These are phyloP conservation scores for Pelosia muscerda DNA, from an alignment of 2,888 invertebrate genomes.

Conservation along the genomic window DNA sequence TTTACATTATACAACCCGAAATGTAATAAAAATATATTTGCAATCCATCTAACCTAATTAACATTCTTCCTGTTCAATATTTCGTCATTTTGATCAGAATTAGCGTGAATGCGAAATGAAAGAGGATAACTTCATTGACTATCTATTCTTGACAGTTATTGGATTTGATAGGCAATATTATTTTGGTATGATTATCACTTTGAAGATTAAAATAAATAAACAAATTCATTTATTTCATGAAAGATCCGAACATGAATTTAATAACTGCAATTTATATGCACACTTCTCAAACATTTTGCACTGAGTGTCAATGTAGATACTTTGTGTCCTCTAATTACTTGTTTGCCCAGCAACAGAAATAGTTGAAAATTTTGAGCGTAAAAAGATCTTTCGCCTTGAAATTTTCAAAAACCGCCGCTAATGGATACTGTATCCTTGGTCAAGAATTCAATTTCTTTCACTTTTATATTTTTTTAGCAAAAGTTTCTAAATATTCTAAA, in stretches of 20 bases:
- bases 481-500: background rate
- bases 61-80: slow-evolving; percentile 11
- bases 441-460: background rate
- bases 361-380: background rate
- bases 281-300: too few relatives aligned
- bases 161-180: background rate
- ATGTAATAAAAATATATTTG: slow-evolving; percentile 18
- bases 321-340: background rate
- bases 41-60: slow-evolving; percentile 17
- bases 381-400: background rate
- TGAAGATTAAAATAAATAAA: background rate
- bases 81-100: slow-evolving; percentile 4
- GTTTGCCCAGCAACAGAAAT: background rate
- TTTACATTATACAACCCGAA: slow-evolving; percentile 2
- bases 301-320: too few relatives aligned
- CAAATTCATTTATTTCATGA: background rate
- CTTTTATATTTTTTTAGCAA: background rate
- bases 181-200: background rate
- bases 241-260: too few relatives aligned
- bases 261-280: too few relatives aligned
- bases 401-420: background rate
- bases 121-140: background rate
- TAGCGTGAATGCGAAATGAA: slow-evolving; percentile 1
- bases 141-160: background rate
- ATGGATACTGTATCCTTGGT: background rate